These are phyloP conservation scores for Macroglossus sobrinus DNA, from an alignment of 2,113 vertebrate species.

Conservation along the genomic window DNA sequence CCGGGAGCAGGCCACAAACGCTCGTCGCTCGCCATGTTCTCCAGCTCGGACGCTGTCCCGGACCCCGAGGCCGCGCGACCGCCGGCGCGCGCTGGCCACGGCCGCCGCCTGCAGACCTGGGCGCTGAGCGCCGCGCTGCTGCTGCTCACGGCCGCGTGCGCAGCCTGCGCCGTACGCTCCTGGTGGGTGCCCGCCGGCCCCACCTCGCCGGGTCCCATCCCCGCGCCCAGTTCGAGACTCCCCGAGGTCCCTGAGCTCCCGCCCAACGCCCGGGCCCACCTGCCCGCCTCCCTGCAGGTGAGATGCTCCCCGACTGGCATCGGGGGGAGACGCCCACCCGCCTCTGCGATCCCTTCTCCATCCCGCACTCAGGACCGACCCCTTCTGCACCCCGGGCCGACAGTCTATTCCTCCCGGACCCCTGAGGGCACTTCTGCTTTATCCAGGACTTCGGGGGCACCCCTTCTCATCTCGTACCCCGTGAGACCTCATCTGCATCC, in stretches of 20 bases:
- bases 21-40: background rate
- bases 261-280: background rate
- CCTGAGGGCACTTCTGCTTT: background rate
- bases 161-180: background rate
- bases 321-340: background rate
- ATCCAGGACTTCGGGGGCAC: background rate
- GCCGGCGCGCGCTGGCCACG: background rate
- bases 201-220: background rate
- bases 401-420: too few species aligned
- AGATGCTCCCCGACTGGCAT: background rate
- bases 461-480: background rate
- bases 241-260: background rate
- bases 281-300: conserved; percentile 42
- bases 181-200: background rate
- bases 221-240: background rate
- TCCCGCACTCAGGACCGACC: background rate
- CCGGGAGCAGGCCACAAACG: background rate
- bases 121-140: background rate
- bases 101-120: background rate
- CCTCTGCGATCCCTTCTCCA: background rate
- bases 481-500: background rate
- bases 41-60: fast-evolving
- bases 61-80: conserved; percentile 13
- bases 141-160: background rate
- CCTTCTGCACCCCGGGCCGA: too few species aligned